Evolutionary conservation across 2,888 invertebrate genomes (phyloP), one percentile per base, ranked within the genome.

Genomic region (Stenchaetothrips biformis): DNA sequence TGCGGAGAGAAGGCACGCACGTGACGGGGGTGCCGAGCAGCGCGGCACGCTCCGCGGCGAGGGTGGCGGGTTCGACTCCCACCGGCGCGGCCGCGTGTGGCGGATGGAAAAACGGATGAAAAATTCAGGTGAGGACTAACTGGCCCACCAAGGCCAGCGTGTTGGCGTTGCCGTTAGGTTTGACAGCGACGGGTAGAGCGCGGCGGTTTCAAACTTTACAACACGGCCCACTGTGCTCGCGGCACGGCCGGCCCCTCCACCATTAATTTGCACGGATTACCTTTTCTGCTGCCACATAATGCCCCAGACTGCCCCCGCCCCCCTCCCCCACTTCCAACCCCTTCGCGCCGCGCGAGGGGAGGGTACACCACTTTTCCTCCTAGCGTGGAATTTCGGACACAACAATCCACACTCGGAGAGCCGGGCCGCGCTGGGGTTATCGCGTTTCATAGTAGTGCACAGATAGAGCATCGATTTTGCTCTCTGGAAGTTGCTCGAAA

Each of bases 231-330:
- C 59, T 59, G 59, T 59, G 1, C 16, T 13, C 59, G 6, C 18
- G 59, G 18, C 59, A 18, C 59, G 59, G 59, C 13, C 18, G 18
- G 59, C 59, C 18, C 16, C 59, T 59, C 59, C 18, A 16, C 16
- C 59, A 59, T 59, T 59, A 59, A 59, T 59, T 59, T 59, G 59
- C 16, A 13, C 6, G 13, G 59, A 59, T 59, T 59, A 59, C 59
- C 59, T 59, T 59, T 18, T 59, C 59, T 59, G 59, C 59, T 59
- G 59, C 59, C 59, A 59, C 59, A 59, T 59, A 59, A 59, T 59
- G 59, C 59, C 59, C 59, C 59, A 59, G 16, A 59, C 59, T 59
- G 59, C 53, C 18, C 53, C 53, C 53, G 11, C 13, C 53, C 53
- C 16, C 13, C 7, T 53, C 53, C 53, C 49, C 11, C 7, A 7